A percentile compares a stretch with the other conserved stretches of the same genome.
Evolutionary conservation across 1,140 invertebrate genomes (phyloP).

Genomic region (Philotrypesis tridentata): DNA sequence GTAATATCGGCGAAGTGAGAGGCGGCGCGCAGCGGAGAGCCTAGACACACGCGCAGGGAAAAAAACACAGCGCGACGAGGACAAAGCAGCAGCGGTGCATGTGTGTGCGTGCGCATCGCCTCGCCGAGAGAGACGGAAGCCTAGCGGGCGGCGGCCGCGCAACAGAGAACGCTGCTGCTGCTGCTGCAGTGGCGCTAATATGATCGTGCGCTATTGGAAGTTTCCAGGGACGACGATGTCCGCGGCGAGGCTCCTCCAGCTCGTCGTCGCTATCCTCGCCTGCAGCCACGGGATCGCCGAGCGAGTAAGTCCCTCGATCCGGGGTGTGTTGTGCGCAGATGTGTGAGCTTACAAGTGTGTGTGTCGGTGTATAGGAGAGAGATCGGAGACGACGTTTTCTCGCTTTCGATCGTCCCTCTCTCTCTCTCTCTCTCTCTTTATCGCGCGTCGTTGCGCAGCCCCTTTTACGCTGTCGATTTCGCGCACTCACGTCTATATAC

Average conservation of each 20-base stretch:
- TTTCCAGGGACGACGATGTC: neutral
- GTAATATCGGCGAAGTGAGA: neutral
- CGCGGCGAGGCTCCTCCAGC: neutral
- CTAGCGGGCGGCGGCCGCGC: neutral
- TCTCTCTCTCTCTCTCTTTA: neutral
- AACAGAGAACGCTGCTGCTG: neutral
- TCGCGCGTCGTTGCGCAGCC: neutral
- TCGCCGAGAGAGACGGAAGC: neutral
- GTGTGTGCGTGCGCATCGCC: slow-evolving; percentile 5
- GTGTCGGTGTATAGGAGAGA: too few species aligned
- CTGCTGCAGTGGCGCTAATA: slow-evolving; percentile 10
- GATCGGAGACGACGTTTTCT: too few species aligned
- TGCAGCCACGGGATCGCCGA: neutral
- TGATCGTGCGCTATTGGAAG: slow-evolving; percentile 25
- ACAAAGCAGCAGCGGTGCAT: neutral
- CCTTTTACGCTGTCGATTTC: slow-evolving; percentile 1
- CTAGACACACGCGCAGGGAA: too few species aligned
- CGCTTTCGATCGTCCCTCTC: too few species aligned
- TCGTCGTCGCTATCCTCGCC: neutral
- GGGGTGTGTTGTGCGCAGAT: too few species aligned
- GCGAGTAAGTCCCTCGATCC: slow-evolving; percentile 28
- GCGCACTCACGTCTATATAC: too few species aligned
- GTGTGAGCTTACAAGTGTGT: too few species aligned
- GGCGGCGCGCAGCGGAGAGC: neutral
- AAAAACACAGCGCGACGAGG: neutral